These are phyloP conservation scores for Styela plicata DNA, from an alignment of 23 tunicate genomes.

Conservation along the genomic window DNA sequence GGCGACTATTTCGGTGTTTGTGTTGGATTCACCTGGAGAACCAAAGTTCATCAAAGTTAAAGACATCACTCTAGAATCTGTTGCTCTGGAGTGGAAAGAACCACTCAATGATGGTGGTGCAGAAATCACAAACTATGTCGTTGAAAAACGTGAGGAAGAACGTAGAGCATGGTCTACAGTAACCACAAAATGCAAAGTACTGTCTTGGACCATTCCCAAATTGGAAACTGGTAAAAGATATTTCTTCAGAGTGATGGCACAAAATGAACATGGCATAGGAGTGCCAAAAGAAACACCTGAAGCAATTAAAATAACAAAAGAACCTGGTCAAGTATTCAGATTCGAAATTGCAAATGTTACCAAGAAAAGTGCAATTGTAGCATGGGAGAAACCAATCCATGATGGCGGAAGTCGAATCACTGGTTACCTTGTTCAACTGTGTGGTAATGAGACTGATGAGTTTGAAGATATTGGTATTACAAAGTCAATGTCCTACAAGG, in stretches of 20 bases:
- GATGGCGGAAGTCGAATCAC: constrained; percentile 83
- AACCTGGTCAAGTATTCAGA: constrained; percentile 32
- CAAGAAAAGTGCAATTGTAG: constrained; percentile 26
- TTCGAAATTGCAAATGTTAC: constrained; percentile 22
- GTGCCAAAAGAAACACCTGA: constrained; percentile 28
- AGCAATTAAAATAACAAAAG: constrained; percentile 30
- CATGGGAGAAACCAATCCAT: constrained; percentile 89
- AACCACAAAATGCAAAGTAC: constrained; percentile 54
- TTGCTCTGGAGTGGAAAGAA: constrained; percentile 25
- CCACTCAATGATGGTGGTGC: constrained; percentile 37
- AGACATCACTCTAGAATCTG: constrained; percentile 30
- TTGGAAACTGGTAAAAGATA: constrained; percentile 26
- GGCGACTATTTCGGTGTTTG: constrained; percentile 9
- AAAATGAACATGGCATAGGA: constrained; percentile 42
- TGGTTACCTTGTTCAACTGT: constrained; percentile 72
- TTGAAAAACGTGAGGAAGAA: constrained; percentile 40
- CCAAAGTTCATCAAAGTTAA: constrained; percentile 16
- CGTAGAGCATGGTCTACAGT: constrained; percentile 89
- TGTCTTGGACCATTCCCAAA: constrained; percentile 34
- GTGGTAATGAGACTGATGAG: constrained; percentile 68
- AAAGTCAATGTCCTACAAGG: constrained; percentile 54
- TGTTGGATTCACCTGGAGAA: constrained; percentile 34
- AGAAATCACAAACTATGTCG: constrained; percentile 19
- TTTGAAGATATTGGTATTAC: constrained; percentile 63
- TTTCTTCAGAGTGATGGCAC: constrained; percentile 34